Evolutionary conservation across 2,797 vertebrate species (phyloP).

Genomic region (Astyanax mexicanus): DNA sequence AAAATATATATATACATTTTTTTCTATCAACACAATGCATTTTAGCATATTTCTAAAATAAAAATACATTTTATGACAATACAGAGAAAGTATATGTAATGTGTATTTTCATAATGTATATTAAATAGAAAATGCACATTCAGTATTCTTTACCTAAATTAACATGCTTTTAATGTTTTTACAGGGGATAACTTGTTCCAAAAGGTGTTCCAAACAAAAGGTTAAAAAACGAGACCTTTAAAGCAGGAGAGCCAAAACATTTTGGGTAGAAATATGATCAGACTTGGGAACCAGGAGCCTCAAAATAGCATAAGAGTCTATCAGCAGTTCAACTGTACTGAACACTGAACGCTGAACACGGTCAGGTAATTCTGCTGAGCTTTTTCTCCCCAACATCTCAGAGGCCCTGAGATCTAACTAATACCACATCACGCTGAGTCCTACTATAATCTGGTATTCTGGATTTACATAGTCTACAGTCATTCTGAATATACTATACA

Average conservation of each 20-base stretch:
- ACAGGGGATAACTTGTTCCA: no score
- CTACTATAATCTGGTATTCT: neutral
- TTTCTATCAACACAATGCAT: no score
- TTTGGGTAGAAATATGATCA: neutral
- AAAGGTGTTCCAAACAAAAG: neutral
- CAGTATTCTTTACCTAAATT: no score
- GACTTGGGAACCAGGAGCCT: neutral
- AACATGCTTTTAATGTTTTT: no score
- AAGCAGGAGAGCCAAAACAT: conserved; percentile 8
- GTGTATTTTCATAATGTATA: no score
- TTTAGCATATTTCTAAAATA: no score
- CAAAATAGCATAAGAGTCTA: conserved; percentile 6
- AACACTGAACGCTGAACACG: neutral
- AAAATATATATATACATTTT: no score
- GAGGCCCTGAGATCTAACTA: neutral
- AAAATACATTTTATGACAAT: no score
- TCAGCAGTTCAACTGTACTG: neutral
- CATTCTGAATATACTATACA: neutral
- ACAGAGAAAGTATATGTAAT: no score
- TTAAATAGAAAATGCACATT: no score
- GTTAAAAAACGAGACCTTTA: neutral
- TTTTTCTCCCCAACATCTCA: neutral
- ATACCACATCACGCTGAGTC: neutral
- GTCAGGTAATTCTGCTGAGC: neutral
- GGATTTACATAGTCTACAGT: neutral